Conservation (phyloP, 2,113 vertebrate genomes). For the Chrysochloris asiatica region DNA sequence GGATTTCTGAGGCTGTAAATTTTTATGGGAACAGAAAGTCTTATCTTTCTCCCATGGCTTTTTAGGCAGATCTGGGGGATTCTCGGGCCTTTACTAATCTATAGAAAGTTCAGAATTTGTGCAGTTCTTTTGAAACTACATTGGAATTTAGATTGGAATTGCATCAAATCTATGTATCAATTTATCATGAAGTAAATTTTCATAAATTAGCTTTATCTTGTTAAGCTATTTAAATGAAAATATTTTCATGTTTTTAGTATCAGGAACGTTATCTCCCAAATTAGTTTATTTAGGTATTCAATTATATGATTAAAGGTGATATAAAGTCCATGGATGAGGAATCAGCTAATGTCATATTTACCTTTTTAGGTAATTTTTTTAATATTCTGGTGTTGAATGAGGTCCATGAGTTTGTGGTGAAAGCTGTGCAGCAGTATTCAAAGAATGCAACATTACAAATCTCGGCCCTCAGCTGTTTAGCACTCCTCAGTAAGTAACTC, state of each 20-base stretch:
- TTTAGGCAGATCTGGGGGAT: too few species aligned
- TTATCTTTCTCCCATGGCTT: too few species aligned
- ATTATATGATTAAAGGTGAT: neutral
- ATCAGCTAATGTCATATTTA: constrained; percentile 50
- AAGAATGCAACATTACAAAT: constrained; percentile 89
- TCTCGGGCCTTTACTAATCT: too few species aligned
- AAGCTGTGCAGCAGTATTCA: constrained; percentile 88
- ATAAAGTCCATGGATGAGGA: neutral
- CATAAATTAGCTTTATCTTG: neutral
- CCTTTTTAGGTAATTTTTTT: constrained; percentile 92
- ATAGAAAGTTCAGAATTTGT: too few species aligned
- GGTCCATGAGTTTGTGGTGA: constrained; percentile 89
- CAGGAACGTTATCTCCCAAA: neutral
- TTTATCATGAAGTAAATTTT: neutral
- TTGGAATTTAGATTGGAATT: too few species aligned
- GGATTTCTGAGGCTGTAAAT: too few species aligned
- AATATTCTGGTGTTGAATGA: constrained; percentile 95
- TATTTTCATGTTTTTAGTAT: constrained; percentile 24
- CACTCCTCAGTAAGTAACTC: constrained; percentile 92
- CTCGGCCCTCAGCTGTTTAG: constrained; percentile 91
- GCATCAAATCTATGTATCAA: too few species aligned
- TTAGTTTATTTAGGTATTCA: neutral
- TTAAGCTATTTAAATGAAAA: neutral
- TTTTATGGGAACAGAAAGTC: too few species aligned
- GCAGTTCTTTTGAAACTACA: too few species aligned